Evolutionary conservation across 2,113 vertebrate genomes (phyloP).

Genomic region (Anolis carolinensis): DNA sequence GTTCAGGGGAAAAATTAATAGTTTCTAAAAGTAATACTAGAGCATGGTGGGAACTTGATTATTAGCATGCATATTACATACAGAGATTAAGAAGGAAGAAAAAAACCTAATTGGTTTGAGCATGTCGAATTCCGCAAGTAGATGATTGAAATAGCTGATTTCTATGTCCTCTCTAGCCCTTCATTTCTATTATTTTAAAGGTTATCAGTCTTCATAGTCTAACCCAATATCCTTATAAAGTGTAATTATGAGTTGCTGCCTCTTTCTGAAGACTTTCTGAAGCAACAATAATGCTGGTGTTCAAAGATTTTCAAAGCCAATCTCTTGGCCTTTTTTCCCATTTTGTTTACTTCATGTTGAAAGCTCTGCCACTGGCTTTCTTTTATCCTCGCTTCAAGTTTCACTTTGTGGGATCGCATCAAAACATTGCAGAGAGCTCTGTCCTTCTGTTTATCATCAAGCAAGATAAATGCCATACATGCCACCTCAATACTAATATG

Average conservation of each 20-base stretch:
- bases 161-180: not conserved
- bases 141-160: not conserved
- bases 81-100: not conserved
- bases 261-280: conserved; percentile 34
- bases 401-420: conserved; percentile 37
- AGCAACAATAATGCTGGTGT: conserved; percentile 26
- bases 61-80: not conserved
- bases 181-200: conserved; percentile 29
- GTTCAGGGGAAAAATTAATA: no score
- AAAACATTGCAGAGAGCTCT: conserved; percentile 25
- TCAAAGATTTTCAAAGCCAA: conserved; percentile 54
- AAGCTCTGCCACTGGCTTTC: conserved; percentile 41
- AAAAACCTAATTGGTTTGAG: not conserved
- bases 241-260: conserved; percentile 33
- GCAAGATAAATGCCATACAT: conserved; percentile 47
- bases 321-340: conserved; percentile 44
- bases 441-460: conserved; percentile 42
- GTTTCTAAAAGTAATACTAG: no score
- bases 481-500: conserved; percentile 40
- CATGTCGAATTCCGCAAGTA: not conserved
- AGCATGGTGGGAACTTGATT: not conserved
- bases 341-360: conserved; percentile 57
- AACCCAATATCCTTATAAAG: conserved; percentile 23
- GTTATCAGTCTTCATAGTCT: conserved; percentile 5
- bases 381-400: conserved; percentile 53